Base-by-base conservation (phyloP, 2,888 invertebrate species). In the Pharmacophagus antenor region DNA sequence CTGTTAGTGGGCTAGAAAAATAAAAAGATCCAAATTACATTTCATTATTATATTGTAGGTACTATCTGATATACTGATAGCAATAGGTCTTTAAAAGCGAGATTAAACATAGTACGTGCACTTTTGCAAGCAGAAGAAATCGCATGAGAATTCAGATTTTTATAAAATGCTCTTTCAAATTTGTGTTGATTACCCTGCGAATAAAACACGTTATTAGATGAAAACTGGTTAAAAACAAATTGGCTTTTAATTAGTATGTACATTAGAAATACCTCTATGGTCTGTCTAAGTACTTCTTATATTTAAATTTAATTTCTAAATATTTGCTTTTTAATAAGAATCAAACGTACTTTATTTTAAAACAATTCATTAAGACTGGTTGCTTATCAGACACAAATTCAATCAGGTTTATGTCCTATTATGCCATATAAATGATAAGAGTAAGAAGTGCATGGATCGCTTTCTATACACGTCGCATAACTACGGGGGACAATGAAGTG, bases 391-490 rank as follows among this genome's bases (percentile, higher is more conserved):
- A 7, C 17, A 17, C 37, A 56, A 48, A 4, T 37, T 37, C 17
- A 56, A 48, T 48, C 55, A 47, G 21, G 27, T 47, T 46, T 5
- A 20, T 31, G 17, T 55, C 18, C 6, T 25, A 18, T n/a, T 27
- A 54, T 46, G 20, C 54, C 54, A 20, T 25, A 21, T 37, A 18
- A 27, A 54, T 23, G 44, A 54, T 46, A 54, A 46, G n/a, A 54
- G 31, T 31, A 20, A 46, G 25, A 25, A 54, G 20, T 15, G 20
- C 20, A 15, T 18, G 23, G 37, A 41, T 42, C 22, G 15, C 8
- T 21, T 46, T 46, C 46, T 37, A 37, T 37, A 37, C n/a, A n/a
- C 37, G 18, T 18, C 10, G 18, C 10, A 20, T 20, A 42, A 17
- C 42, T 44, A 18, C 18, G 42, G n/a, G 42, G 17, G 42, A 44